Conservation (phyloP, 2,888 invertebrate species). For the Lasius platythorax region DNA sequence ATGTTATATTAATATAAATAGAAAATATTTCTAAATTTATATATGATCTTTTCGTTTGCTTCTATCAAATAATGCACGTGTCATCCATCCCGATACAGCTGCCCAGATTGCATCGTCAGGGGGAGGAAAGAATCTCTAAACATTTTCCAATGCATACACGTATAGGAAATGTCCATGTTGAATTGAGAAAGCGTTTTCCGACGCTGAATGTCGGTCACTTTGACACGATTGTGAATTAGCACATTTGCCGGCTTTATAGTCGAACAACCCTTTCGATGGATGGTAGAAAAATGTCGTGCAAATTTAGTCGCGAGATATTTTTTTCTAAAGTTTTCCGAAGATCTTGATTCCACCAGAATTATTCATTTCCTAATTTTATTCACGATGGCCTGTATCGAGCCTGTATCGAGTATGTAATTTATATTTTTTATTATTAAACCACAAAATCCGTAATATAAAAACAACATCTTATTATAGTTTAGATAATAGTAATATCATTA, state of each 20-base stretch:
- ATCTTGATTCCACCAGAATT: constrained; percentile 5
- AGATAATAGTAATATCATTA: not conserved
- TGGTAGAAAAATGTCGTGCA: constrained; percentile 54
- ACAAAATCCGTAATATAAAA: not conserved
- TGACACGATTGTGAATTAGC: constrained; percentile 63
- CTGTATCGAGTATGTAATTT: not conserved
- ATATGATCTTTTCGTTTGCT: not conserved
- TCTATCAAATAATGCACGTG: not conserved
- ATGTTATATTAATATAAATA: not conserved
- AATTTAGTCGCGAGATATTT: constrained; percentile 62
- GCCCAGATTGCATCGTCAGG: constrained; percentile 29
- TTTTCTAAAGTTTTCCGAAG: constrained; percentile 34
- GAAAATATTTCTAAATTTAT: not conserved
- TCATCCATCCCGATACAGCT: constrained; percentile 48
- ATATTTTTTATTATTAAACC: not conserved
- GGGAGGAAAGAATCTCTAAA: constrained; percentile 13
- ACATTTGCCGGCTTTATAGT: constrained; percentile 46
- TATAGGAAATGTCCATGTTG: constrained; percentile 11
- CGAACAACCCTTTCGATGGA: constrained; percentile 63
- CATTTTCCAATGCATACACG: constrained; percentile 35
- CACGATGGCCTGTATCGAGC: not conserved
- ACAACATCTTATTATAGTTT: not conserved
- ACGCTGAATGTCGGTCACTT: constrained; percentile 55
- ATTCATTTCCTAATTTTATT: not conserved
- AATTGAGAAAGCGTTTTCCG: constrained; percentile 50